Evolutionary conservation across 2,797 vertebrate species (phyloP), one percentile per base, ranked within the genome.

Genomic region (Microctenopoma steveboyesi): DNA sequence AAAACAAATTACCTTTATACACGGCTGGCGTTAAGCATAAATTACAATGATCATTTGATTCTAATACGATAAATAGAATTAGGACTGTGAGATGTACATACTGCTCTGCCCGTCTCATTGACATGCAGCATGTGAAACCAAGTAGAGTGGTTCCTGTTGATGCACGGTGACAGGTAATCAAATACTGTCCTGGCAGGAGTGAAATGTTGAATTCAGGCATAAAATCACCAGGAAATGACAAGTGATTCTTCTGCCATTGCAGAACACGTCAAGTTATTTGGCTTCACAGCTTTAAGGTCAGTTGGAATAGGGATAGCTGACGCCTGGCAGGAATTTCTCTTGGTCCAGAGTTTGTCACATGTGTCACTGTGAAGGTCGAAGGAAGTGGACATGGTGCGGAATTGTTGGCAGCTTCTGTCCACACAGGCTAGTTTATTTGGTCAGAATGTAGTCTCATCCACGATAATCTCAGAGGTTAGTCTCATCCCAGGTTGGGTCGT

Each of bases 401-500:
- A 73, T 28, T 6, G 52, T 30, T 53, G 72, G 85, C 73, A 75
- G 74, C 72, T 57, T 66, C 33, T 27, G 72, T 78, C 64, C 68
- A 37, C 22, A 46, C 7, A 39, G 49, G 49, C 7, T 13, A 6
- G 35, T 16, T 68, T 66, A 27, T 76, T 63, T 65, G 39, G 28
- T 83, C 64, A 47, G 28, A 46, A n/a, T 13, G 1, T 43, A 13
- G 39, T 66, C 53, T 51, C 12, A 5, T 63, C 40, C 45, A 1
- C 27, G 58, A 33, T 5, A 27, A 18, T 66, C 72, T 92, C 91
- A 98, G 84, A 98, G 95, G 86, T 99, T 99, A 22, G 97, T 99
- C 93, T 99, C 97, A 35, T 99, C 97, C 97, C 97, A 98, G 42
- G 96, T 96, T 0, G 96, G 95, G 89, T 98, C 97, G 1, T 98